These are phyloP conservation scores for Aeoliscus strigatus DNA, from an alignment of 2,797 vertebrate genomes.

Conservation along the genomic window DNA sequence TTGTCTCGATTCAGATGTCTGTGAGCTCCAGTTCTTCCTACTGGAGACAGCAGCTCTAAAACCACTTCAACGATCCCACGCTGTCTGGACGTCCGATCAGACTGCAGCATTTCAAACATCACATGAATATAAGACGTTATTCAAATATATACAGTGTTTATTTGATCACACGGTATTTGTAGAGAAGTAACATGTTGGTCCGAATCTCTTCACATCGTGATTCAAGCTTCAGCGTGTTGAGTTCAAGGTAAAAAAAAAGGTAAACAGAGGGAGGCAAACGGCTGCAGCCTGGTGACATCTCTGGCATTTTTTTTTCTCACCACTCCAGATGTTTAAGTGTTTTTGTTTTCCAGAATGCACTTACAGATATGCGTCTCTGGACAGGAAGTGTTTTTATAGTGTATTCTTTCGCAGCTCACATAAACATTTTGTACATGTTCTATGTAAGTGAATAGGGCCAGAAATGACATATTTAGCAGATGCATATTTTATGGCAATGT, in stretches of 20 bases:
- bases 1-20: no score
- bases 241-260: conserved; percentile 6
- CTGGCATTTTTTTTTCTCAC: conserved; percentile 5
- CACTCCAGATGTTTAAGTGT: conserved; percentile 1
- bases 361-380: conserved; percentile 7
- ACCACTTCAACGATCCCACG: no score
- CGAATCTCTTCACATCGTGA: no score
- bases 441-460: conserved; percentile 6
- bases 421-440: neutral
- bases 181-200: no score
- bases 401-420: conserved; percentile 13
- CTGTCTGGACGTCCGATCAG: no score
- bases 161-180: no score
- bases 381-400: conserved; percentile 10
- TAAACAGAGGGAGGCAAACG: conserved; percentile 1
- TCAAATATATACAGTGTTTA: no score
- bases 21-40: no score
- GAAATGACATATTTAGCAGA: neutral
- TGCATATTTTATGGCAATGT: neutral
- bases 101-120: no score
- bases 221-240: no score
- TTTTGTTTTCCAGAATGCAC: conserved; percentile 8
- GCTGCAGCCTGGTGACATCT: conserved; percentile 17
- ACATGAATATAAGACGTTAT: no score
- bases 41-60: no score